Base-by-base conservation (phyloP, 2,888 invertebrate genomes). In the Synergus itoensis region DNA sequence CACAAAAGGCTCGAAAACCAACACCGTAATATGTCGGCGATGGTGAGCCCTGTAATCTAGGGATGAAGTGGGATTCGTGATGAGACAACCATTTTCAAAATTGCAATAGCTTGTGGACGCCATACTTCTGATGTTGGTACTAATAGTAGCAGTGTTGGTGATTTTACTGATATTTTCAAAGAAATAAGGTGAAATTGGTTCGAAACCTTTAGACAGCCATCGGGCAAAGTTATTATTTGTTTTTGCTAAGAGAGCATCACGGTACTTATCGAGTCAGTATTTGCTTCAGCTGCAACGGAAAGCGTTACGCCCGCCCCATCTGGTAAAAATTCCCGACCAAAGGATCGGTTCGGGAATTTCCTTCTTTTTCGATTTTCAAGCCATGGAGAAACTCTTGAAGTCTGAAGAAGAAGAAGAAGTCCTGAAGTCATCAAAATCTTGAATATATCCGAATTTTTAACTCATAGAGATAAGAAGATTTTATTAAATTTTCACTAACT, bases 1-100 rank as follows among this genome's bases (percentile, higher is more conserved):
- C 92, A 91, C 92, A 92, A 92, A 92, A 92, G 92, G 92, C 92
- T 92, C 92, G 92, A 92, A 92, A 92, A 92, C 92, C 92, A 92
- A 92, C 92, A 92, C 92, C 91, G 91, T 91, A 92, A 92, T 92
- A 90, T 90, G 92, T 89, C 89, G 91, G 90, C 84, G 84, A 83
- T 80, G 81, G 85, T 87, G 90, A 88, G 92, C 92, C 92, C 92
- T 92, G 91, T 92, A 92, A 92, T 92, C 90, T 88, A 85, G 86
- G 83, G 84, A 78, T 80, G 79, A 82, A 81, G 81, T 75, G 82
- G 85, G 82, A 82, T 81, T 82, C 83, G 84, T 89, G 90, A 91
- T 91, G 92, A 91, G 92, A 91, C 91, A 90, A 89, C 88, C 89
- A 89, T 91, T 91, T 90, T 90, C 87, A 87, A 91, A 92, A 92